Conservation (phyloP, 2,797 vertebrate species). For the Dendrocincla tyrannina region DNA sequence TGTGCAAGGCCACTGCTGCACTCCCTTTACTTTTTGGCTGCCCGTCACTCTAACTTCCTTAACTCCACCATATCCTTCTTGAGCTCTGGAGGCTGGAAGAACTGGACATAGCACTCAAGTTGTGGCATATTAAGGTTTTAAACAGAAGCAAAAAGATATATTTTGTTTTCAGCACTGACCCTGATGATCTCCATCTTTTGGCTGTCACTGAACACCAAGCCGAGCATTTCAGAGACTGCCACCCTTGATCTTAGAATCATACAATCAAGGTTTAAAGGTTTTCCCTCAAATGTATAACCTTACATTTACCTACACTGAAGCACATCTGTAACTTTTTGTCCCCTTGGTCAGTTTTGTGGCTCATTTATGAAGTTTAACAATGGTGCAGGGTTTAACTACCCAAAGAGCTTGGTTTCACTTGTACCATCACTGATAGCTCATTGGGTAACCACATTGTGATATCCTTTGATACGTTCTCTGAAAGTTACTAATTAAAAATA, state of each 20-base stretch:
- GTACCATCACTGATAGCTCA: neutral
- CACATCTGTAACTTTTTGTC: neutral
- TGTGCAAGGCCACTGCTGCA: fast-evolving
- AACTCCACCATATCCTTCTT: neutral
- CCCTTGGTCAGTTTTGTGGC: neutral
- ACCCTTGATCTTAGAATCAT: neutral
- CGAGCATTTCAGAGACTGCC: neutral
- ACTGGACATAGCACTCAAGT: neutral
- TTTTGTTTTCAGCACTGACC: neutral
- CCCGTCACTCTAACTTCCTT: neutral
- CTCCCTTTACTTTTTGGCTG: neutral
- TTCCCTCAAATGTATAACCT: neutral
- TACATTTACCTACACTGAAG: neutral
- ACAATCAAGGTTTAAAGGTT: neutral
- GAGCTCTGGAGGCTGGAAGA: neutral
- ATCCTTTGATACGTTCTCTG: neutral
- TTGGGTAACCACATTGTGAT: neutral
- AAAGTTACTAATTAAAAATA: neutral
- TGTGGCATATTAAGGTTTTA: neutral
- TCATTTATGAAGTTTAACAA: neutral
- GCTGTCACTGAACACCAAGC: neutral
- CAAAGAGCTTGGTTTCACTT: neutral
- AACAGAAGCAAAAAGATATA: neutral
- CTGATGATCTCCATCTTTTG: neutral
- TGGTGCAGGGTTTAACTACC: neutral